Evolutionary conservation across 2,113 vertebrate genomes (phyloP).

Genomic region (Dermatemys mawii): DNA sequence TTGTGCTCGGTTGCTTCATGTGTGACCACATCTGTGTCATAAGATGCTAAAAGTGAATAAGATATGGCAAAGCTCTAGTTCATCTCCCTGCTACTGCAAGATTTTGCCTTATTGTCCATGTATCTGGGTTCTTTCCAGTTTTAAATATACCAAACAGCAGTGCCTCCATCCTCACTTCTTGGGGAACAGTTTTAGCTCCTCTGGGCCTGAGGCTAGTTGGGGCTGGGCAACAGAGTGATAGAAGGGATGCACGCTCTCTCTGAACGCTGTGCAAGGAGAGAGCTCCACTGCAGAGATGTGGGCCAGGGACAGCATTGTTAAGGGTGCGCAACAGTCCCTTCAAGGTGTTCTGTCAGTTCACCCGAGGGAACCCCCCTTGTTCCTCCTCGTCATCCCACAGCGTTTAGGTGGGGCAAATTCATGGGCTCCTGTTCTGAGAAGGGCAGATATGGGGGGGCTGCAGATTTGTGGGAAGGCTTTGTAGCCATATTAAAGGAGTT

Average conservation of each 20-base stretch:
- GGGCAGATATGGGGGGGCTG: rapidly evolving
- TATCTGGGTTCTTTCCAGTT: neutral
- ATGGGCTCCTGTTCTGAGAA: neutral
- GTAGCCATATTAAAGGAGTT: rapidly evolving
- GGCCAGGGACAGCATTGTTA: neutral
- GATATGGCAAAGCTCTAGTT: neutral
- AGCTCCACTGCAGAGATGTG: neutral
- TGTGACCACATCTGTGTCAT: neutral
- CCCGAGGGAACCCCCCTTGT: neutral
- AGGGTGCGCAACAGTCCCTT: neutral
- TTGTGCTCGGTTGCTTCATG: neutral
- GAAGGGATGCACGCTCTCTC: neutral
- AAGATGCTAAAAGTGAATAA: neutral
- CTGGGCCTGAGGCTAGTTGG: neutral
- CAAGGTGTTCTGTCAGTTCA: neutral
- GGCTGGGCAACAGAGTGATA: neutral
- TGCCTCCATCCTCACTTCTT: neutral
- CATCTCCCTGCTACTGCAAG: neutral
- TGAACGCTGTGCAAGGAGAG: neutral
- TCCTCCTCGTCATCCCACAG: neutral
- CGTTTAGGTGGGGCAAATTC: neutral
- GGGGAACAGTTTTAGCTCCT: neutral
- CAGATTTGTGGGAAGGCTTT: neutral
- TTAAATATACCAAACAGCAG: neutral
- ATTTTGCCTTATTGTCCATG: neutral